Base-by-base conservation (phyloP, 2,113 vertebrate genomes). In the Gnathonemus longibarbis region DNA sequence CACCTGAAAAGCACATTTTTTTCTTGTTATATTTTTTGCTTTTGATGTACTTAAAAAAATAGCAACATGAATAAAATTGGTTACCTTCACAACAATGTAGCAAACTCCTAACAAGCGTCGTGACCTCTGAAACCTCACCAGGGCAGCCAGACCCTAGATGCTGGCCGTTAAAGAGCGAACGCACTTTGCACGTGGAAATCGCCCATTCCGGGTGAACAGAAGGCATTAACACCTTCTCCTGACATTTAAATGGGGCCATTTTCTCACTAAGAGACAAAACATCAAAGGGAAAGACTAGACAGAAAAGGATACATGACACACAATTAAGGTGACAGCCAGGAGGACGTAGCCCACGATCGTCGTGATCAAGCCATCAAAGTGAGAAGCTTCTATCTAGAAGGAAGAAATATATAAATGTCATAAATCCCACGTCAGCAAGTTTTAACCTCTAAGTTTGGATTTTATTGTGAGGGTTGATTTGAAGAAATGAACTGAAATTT, bases 51-150 rank as follows among this genome's bases (percentile, higher is more conserved):
- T 77, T 77, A 42, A 80, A 42, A 77, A 11, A 48, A 50, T 39
- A 39, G 35, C n/a, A 39, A 13, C n/a, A 53, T 9, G 17, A 80
- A 10, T 80, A 27, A 31, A 62, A 89, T 1, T 1, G 53, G 84
- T 96, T 96, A 99, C 98, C 98, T 99, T 99, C 77, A 99, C 97
- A 90, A 99, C 98, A 92, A 99, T 98, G 93, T 99, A 99, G 96
- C 98, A 99, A 89, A 99, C 97, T 56, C 98, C 98, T 89, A 99
- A 93, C 89, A 99, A 95, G n/a, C 97, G 97, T 52, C 97, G 96
- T 24, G 98, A 98, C 89, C 97, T 95, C 88, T 98, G 98, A 92
- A 99, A 99, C 91, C 96, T 97, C 84, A 99, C 97, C 90, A 99
- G 95, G 5, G 98, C 98, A 91, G 98, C 98, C 91, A 99, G 93